A percentile compares a stretch with the other conserved stretches of the same genome.
Evolutionary conservation across 2,888 invertebrate genomes (phyloP).

Genomic region (Apamea epomidion): DNA sequence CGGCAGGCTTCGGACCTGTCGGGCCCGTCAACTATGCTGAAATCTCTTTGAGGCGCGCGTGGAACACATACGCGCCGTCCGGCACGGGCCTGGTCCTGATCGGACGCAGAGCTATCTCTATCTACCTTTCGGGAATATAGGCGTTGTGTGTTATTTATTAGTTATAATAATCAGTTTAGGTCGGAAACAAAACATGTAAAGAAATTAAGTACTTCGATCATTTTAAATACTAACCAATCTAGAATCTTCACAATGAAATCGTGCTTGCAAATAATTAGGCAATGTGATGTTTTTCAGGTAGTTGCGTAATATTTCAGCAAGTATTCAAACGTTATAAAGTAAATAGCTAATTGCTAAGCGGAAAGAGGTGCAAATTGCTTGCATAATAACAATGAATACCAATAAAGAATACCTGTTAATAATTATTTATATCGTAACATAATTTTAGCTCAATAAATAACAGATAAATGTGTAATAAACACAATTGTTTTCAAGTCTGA

Average conservation of each 20-base stretch:
- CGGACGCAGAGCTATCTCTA: too few relatives aligned
- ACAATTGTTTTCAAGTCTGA: constrained; percentile 30
- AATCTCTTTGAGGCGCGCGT: too few relatives aligned
- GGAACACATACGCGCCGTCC: too few relatives aligned
- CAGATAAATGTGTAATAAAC: constrained; percentile 29
- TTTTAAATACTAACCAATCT: not conserved
- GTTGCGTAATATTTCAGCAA: constrained; percentile 4
- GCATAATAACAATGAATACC: not conserved
- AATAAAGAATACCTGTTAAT: constrained; percentile 12
- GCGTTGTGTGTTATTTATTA: not conserved
- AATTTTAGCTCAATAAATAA: constrained; percentile 34
- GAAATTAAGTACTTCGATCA: not conserved
- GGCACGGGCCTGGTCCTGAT: too few relatives aligned
- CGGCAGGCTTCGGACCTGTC: too few relatives aligned
- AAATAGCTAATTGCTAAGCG: not conserved
- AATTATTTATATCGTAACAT: constrained; percentile 26
- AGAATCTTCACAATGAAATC: constrained; percentile 14
- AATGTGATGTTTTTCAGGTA: constrained; percentile 21
- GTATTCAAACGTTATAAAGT: not conserved
- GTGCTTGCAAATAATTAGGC: not conserved
- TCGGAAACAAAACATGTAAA: not conserved
- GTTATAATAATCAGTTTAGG: not conserved
- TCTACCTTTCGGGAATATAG: not conserved
- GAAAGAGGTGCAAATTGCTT: constrained; percentile 18
- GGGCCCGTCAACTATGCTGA: too few relatives aligned